These are phyloP conservation scores for Sphyrna mokarran DNA, from an alignment of 2,113 vertebrate species.

Conservation along the genomic window DNA sequence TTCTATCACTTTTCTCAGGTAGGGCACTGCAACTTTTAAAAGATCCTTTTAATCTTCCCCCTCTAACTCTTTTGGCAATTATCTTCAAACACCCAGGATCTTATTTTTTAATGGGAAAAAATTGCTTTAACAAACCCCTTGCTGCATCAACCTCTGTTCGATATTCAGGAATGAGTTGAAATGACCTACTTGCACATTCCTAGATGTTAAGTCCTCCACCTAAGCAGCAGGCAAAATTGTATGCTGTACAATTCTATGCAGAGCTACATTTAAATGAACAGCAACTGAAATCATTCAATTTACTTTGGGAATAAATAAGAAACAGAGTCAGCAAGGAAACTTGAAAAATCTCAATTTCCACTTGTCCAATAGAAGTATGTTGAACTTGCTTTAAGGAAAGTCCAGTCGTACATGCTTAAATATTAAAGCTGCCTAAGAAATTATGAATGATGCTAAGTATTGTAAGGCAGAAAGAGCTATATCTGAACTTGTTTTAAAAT, in stretches of 20 bases:
- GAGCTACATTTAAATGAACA: not conserved
- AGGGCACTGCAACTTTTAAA: not conserved
- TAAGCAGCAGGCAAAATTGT: not conserved
- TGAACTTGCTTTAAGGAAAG: not conserved
- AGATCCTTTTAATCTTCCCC: not conserved
- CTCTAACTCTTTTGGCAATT: not conserved
- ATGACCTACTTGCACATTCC: not conserved
- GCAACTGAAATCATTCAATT: not conserved
- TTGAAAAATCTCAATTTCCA: not conserved
- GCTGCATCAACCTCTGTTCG: no score
- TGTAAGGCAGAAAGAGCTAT: not conserved
- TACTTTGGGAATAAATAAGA: not conserved
- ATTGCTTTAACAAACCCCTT: not conserved
- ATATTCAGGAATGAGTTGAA: not conserved
- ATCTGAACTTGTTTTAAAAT: not conserved
- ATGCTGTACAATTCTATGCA: not conserved
- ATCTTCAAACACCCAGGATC: not conserved
- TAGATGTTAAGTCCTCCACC: not conserved
- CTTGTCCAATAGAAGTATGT: not conserved
- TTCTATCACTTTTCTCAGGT: not conserved
- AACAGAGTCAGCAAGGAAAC: not conserved
- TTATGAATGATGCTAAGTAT: not conserved
- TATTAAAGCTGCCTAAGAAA: not conserved
- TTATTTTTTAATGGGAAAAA: not conserved
- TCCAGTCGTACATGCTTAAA: not conserved